Percentiles rank a stretch among this genome's conserved stretches.
Conservation (phyloP, 1,140 invertebrate species). For the Oncopodura yosiiana region DNA sequence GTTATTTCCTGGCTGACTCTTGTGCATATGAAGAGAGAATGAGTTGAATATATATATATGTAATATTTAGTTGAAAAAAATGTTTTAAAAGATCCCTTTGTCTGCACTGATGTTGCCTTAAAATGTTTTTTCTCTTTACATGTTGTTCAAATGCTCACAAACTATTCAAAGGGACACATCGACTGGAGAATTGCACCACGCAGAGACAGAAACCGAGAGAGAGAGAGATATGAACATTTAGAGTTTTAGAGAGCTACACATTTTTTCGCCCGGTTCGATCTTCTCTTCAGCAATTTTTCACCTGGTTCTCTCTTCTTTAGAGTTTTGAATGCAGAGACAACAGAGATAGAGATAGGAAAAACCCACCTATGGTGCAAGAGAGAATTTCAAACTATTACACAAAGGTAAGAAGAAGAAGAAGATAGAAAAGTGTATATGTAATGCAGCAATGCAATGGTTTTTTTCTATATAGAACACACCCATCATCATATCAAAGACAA, state of each 20-base stretch:
- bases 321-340: no score
- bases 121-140: no score
- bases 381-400: neutral
- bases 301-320: conserved; percentile 14
- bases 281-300: conserved; percentile 32
- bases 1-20: no score
- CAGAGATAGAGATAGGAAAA: conserved; percentile 21
- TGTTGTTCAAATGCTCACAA: no score
- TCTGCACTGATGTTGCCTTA: no score
- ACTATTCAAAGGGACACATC: conserved; percentile 2
- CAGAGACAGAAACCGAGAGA: conserved; percentile 21
- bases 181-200: conserved; percentile 18
- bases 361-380: conserved; percentile 28
- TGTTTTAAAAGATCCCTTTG: no score
- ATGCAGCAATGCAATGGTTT: neutral
- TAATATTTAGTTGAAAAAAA: no score
- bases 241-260: neutral
- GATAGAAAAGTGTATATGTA: conserved; percentile 2
- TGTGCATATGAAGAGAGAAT: no score
- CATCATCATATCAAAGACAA: conserved; percentile 32
- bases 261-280: neutral
- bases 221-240: neutral
- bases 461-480: conserved; percentile 19
- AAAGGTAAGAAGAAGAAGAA: neutral
- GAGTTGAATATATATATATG: no score